Conservation (phyloP, 92 coral and sea anemone species). For the Heliopora coerulea region DNA sequence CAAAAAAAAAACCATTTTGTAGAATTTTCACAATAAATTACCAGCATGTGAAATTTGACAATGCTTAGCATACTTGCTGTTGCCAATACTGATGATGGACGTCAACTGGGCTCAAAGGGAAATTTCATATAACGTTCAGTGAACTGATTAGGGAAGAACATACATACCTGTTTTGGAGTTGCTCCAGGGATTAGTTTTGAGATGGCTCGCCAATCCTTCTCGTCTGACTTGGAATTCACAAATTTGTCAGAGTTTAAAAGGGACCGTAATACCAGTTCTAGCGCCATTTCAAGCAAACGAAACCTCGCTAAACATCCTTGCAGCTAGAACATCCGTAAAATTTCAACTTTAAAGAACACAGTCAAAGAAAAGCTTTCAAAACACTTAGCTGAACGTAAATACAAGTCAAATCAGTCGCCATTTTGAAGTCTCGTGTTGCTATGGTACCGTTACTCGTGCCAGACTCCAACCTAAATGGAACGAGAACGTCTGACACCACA, state of each 20-base stretch:
- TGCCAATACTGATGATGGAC: too few relatives aligned
- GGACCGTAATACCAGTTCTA: slow-evolving; percentile 77
- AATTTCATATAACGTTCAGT: too few relatives aligned
- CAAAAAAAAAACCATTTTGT: too few relatives aligned
- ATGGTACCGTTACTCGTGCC: neutral
- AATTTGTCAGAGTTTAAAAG: slow-evolving; percentile 80
- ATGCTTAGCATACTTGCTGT: too few relatives aligned
- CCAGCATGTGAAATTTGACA: too few relatives aligned
- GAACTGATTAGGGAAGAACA: too few relatives aligned
- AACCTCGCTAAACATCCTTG: neutral
- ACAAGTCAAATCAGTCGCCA: neutral
- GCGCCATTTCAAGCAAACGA: slow-evolving; percentile 54
- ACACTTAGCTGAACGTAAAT: too few relatives aligned
- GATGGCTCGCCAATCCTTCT: slow-evolving; percentile 87
- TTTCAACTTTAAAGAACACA: neutral
- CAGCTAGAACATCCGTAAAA: neutral
- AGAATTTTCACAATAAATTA: too few relatives aligned
- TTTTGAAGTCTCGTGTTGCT: neutral
- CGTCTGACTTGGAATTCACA: slow-evolving; percentile 54
- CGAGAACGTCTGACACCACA: too few relatives aligned
- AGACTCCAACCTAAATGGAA: neutral
- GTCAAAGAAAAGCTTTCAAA: neutral
- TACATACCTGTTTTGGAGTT: slow-evolving; percentile 83
- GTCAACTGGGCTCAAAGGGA: too few relatives aligned
- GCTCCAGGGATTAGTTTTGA: slow-evolving; percentile 81